Conservation (phyloP, 2,113 vertebrate species). For the Guaruba guarouba region DNA sequence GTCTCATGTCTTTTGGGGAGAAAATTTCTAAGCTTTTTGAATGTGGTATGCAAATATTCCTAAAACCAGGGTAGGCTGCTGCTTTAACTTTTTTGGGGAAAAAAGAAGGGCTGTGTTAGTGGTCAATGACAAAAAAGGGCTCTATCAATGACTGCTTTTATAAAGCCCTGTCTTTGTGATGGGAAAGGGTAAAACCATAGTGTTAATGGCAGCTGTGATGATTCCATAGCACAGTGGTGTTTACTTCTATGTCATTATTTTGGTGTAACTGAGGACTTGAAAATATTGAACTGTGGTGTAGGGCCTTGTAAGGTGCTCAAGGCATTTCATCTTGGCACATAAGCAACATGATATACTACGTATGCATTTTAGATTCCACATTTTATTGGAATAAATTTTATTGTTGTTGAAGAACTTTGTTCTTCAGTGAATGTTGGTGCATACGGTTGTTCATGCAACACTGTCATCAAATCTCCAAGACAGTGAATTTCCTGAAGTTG, state of each 20-base stretch:
- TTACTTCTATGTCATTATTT: not conserved
- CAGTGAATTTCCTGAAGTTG: not conserved
- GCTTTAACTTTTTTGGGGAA: rapidly evolving
- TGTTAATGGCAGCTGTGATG: not conserved
- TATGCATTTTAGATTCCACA: not conserved
- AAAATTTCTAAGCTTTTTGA: not conserved
- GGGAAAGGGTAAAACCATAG: not conserved
- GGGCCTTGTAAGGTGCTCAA: not conserved
- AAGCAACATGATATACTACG: not conserved
- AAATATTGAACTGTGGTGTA: not conserved
- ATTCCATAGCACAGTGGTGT: rapidly evolving
- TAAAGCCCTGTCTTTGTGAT: not conserved
- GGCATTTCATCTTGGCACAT: not conserved
- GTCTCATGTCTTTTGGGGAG: not conserved
- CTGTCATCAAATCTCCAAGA: not conserved
- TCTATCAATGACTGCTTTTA: not conserved
- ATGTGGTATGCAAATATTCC: not conserved
- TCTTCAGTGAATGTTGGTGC: not conserved
- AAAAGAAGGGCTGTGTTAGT: not conserved
- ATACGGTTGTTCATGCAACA: not conserved
- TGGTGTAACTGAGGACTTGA: not conserved
- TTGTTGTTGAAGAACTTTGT: not conserved
- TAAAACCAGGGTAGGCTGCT: not conserved
- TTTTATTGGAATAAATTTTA: not conserved
- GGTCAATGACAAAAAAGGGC: no score